A percentile compares a stretch with the other conserved stretches of the same genome.
phyloP scores from a whole-genome alignment of 2,797 vertebrate genomes.

The Acanthiza pusilla region DNA sequence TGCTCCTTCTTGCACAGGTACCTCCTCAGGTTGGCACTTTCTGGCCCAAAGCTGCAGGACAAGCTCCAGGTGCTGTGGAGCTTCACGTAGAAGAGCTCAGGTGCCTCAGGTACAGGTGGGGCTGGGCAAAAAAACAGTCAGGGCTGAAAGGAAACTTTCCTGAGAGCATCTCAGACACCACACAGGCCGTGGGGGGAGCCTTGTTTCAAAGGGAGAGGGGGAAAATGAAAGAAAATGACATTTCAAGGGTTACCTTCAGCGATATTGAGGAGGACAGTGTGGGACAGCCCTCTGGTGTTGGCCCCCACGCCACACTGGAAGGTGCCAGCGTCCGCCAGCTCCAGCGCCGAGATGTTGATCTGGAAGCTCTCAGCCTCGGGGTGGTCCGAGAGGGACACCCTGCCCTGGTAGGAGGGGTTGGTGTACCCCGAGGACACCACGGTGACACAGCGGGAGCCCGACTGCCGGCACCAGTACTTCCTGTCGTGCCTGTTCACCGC shows the following conservation, averaged over 20 bases:
- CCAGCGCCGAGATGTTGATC: conserved; percentile 24
- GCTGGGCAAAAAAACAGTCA: background rate
- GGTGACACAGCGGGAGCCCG: background rate
- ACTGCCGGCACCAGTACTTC: conserved; percentile 73
- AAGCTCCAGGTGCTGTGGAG: conserved; percentile 41
- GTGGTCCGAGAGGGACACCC: conserved; percentile 45
- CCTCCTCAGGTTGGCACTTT: fast-evolving
- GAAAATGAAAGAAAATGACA: fast-evolving
- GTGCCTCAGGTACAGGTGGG: background rate
- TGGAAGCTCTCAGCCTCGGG: conserved; percentile 9
- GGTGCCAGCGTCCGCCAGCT: background rate
- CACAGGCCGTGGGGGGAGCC: fast-evolving
- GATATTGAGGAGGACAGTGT: conserved; percentile 52
- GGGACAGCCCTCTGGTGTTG: conserved; percentile 41
- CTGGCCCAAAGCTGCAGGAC: background rate
- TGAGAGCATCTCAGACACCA: background rate
- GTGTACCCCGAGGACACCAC: conserved; percentile 24
- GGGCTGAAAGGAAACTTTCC: fast-evolving
- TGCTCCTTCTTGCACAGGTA: conserved; percentile 63
- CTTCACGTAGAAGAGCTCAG: conserved; percentile 68
- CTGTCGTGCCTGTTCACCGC: conserved; percentile 59
- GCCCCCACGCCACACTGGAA: conserved; percentile 72
- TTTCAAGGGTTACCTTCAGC: conserved; percentile 49
- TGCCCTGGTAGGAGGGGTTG: background rate
- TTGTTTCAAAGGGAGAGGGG: fast-evolving